Conservation (phyloP, 2,797 vertebrate species). For the Ptychobarbus kaznakovi region DNA sequence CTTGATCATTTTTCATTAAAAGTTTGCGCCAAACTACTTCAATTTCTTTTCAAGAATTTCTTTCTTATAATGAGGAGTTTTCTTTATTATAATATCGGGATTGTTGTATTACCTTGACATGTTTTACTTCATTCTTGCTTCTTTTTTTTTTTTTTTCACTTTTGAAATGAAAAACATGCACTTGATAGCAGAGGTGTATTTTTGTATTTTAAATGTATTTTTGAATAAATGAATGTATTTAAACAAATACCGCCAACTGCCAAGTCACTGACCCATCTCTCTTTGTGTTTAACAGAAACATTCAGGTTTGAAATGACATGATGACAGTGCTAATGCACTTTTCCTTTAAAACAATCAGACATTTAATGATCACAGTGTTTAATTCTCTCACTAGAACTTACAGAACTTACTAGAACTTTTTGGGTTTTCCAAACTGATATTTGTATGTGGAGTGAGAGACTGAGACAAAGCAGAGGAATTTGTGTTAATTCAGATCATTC, state of each 20-base stretch:
- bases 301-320: not conserved
- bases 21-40: not conserved
- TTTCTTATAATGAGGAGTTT: not conserved
- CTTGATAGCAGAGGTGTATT: not conserved
- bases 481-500: conserved; percentile 17
- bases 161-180: not conserved
- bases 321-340: not conserved
- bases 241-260: not conserved
- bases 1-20: not conserved
- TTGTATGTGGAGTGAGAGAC: conserved; percentile 1
- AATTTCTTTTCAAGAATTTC: not conserved
- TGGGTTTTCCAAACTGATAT: not conserved
- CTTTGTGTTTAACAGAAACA: not conserved
- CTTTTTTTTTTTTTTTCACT: not conserved
- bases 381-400: not conserved
- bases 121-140: not conserved
- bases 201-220: not conserved
- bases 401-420: not conserved
- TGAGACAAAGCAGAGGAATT: conserved; percentile 17
- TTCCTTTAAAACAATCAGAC: not conserved
- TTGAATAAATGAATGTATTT: not conserved
- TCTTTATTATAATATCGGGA: not conserved
- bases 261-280: not conserved
- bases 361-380: not conserved
- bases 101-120: not conserved